These are phyloP conservation scores for Oreortyx pictus DNA, from an alignment of 2,797 vertebrate species.

Conservation along the genomic window DNA sequence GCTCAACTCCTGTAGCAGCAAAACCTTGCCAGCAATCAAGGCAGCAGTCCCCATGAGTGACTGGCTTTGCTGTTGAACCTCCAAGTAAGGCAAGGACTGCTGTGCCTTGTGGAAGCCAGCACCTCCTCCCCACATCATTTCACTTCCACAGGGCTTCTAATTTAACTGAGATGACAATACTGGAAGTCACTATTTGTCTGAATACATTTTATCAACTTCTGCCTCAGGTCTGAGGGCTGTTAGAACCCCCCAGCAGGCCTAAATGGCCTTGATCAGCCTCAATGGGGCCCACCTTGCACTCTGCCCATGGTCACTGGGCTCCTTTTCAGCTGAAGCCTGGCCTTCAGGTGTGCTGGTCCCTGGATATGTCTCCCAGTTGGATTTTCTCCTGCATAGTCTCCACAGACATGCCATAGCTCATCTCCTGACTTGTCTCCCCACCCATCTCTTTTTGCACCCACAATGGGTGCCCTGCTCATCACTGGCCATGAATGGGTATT, in stretches of 20 bases:
- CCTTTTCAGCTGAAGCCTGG: neutral
- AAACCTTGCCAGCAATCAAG: accelerated
- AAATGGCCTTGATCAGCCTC: neutral
- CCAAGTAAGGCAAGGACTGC: neutral
- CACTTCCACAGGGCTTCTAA: neutral
- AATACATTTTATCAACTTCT: neutral
- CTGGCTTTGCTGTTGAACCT: neutral
- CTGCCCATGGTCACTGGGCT: neutral
- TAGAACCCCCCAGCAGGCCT: neutral
- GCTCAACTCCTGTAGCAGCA: neutral
- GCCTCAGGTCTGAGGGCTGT: neutral
- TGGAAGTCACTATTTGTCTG: no score
- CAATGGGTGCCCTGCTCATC: neutral
- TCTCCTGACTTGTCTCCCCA: neutral
- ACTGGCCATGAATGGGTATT: neutral
- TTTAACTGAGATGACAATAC: neutral
- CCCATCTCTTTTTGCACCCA: neutral
- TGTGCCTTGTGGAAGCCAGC: no score
- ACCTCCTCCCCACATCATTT: neutral
- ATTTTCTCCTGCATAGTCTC: neutral
- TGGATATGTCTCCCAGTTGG: neutral
- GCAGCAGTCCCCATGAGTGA: accelerated
- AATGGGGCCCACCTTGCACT: no score
- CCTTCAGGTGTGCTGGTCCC: neutral
- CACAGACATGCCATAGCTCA: neutral